Conservation (phyloP, 2,888 invertebrate species). For the Eupithecia centaureata region DNA sequence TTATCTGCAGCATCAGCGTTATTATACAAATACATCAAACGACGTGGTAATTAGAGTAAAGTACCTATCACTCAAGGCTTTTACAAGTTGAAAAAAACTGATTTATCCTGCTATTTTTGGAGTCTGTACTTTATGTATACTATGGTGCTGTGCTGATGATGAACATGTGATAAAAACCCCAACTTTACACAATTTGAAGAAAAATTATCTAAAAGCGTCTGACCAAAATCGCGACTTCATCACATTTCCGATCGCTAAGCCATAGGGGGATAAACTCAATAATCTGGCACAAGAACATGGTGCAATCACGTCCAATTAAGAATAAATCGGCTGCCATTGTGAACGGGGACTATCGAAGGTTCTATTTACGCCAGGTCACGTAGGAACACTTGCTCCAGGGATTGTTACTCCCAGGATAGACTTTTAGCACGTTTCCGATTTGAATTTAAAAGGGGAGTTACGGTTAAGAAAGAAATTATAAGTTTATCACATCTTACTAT, state of each 20-base stretch:
- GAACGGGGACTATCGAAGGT: conserved; percentile 15
- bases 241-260: background rate
- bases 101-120: too few relatives aligned
- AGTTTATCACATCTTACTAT: background rate
- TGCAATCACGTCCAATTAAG: background rate
- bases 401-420: conserved; percentile 29
- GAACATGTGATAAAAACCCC: too few relatives aligned
- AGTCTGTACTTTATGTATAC: too few relatives aligned
- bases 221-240: background rate
- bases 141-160: too few relatives aligned
- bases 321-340: background rate
- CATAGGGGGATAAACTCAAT: background rate
- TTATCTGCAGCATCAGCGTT: too few relatives aligned
- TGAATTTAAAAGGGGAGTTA: conserved; percentile 19
- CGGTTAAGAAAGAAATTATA: background rate
- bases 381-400: conserved; percentile 43
- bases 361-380: conserved; percentile 44
- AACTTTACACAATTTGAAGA: too few relatives aligned
- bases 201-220: too few relatives aligned
- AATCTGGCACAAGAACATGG: background rate
- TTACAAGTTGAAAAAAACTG: too few relatives aligned
- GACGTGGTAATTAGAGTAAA: too few relatives aligned
- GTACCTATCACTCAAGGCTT: too few relatives aligned
- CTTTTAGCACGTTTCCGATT: conserved; percentile 29
- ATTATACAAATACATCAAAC: too few relatives aligned